These are phyloP conservation scores for Halcyon chelicuti DNA, from an alignment of 2,797 vertebrate genomes.

Conservation along the genomic window DNA sequence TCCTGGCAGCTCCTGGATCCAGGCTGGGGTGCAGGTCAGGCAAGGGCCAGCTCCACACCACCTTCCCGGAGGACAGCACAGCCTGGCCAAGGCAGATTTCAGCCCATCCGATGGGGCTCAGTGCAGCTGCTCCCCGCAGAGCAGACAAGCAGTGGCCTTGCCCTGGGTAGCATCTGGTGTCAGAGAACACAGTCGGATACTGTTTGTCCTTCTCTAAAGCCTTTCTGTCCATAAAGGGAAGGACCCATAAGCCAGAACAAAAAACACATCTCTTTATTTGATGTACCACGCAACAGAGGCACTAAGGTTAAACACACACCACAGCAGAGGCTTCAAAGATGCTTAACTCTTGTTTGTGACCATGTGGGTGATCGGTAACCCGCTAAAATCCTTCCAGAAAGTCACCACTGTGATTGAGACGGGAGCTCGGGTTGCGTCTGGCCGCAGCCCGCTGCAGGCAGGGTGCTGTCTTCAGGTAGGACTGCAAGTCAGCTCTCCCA, in stretches of 20 bases:
- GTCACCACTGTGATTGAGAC: background rate
- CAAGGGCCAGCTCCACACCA: background rate
- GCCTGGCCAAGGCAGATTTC: background rate
- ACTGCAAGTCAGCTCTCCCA: background rate
- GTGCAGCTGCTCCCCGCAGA: accelerated
- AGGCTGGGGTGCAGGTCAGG: background rate
- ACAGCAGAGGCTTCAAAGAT: background rate
- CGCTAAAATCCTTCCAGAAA: background rate
- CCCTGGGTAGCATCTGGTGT: background rate
- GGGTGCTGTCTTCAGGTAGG: background rate
- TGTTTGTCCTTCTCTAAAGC: background rate
- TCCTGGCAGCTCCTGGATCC: background rate
- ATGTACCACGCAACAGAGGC: background rate
- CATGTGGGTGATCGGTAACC: accelerated
- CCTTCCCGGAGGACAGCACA: background rate
- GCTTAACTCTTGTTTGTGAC: accelerated
- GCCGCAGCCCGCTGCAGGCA: background rate
- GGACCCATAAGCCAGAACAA: background rate
- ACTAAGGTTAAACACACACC: background rate
- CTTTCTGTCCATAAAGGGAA: background rate
- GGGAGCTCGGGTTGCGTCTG: background rate
- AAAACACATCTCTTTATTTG: background rate
- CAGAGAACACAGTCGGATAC: background rate
- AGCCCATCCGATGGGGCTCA: background rate
- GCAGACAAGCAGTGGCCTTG: background rate